Evolutionary conservation across 2,888 invertebrate species (phyloP).

Genomic region (Erpobdella octoculata): DNA sequence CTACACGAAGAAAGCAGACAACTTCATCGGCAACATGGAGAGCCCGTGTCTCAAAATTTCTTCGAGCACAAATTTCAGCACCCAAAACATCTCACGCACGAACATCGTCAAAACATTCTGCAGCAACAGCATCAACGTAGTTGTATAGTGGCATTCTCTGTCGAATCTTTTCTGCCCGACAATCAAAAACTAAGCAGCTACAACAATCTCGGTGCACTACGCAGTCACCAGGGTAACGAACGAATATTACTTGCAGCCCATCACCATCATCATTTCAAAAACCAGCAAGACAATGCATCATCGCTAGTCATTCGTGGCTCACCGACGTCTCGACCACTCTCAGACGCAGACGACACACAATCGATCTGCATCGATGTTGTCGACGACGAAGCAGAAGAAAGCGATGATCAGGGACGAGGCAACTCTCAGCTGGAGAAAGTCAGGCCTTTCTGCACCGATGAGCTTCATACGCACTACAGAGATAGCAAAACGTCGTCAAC

Average conservation of each 20-base stretch:
- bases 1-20: too few species aligned
- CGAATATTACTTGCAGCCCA: not conserved
- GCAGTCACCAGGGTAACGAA: not conserved
- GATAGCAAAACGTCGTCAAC: too few species aligned
- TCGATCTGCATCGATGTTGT: slow-evolving; percentile 4
- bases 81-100: not conserved
- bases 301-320: too few species aligned
- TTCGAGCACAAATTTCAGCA: not conserved
- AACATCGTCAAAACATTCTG: not conserved
- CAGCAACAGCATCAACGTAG: not conserved
- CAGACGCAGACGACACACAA: not conserved
- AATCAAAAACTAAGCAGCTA: too few species aligned
- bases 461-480: too few species aligned
- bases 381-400: not conserved
- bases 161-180: too few species aligned
- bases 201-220: not conserved
- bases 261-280: not conserved
- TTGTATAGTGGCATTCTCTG: too few species aligned
- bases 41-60: not conserved
- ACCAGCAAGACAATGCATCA: too few species aligned
- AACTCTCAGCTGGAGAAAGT: not conserved
- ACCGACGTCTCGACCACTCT: too few species aligned
- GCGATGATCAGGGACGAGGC: not conserved
- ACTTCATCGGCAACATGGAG: not conserved
- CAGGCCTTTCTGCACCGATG: not conserved